phyloP scores from a whole-genome alignment of 2,113 vertebrate genomes.

The Nesoenas mayeri region DNA sequence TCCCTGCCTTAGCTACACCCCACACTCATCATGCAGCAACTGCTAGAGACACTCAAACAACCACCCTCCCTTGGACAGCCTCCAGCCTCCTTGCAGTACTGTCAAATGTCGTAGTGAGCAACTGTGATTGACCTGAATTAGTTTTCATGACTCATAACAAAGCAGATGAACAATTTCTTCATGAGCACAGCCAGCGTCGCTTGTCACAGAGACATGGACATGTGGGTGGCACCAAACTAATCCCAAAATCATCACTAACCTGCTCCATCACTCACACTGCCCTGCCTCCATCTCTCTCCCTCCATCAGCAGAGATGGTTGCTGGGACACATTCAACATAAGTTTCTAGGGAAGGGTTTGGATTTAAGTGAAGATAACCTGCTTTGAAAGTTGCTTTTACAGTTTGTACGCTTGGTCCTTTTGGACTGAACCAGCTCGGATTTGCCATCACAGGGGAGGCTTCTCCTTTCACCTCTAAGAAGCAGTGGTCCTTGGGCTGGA shows the following conservation, averaged over 20 bases:
- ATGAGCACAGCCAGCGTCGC: background rate
- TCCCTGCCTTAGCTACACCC: background rate
- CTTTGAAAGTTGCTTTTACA: background rate
- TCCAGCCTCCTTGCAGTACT: background rate
- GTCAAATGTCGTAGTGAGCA: background rate
- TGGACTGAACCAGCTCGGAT: background rate
- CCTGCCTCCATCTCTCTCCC: no score
- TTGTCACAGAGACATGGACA: background rate
- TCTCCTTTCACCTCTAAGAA: background rate
- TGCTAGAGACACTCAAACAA: constrained; percentile 1
- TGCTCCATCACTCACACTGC: background rate
- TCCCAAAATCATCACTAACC: background rate
- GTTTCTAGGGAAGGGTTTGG: background rate
- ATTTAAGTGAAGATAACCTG: background rate
- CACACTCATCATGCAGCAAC: background rate
- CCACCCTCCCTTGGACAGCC: background rate
- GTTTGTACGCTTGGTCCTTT: background rate
- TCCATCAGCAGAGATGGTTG: background rate
- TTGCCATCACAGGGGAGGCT: background rate
- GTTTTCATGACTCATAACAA: background rate
- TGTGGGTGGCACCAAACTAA: background rate
- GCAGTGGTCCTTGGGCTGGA: background rate
- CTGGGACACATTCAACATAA: background rate
- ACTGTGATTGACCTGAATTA: background rate
- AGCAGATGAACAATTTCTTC: constrained; percentile 4